Conservation (phyloP, 2,888 invertebrate species). For the Tenthredo distinguenda region DNA sequence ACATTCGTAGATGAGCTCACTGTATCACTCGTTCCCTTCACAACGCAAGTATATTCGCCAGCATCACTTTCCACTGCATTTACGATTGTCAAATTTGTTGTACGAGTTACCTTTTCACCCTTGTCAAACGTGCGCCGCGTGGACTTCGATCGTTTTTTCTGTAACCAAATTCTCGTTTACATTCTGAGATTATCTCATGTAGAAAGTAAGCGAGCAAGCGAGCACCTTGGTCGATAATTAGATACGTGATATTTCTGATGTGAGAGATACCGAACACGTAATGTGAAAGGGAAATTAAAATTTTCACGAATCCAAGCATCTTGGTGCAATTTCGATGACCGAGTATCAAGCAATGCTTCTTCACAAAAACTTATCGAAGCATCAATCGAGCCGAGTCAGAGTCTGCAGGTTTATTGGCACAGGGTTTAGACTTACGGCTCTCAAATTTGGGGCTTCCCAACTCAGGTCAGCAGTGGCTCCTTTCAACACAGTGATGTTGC, state of each 20-base stretch:
- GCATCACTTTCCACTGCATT: background rate
- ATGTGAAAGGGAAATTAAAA: background rate
- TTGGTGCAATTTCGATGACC: background rate
- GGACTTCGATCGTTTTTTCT: background rate
- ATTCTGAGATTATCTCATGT: background rate
- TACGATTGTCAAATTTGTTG: background rate
- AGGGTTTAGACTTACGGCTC: background rate
- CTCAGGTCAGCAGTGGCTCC: background rate
- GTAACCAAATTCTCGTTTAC: background rate
- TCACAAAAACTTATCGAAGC: background rate
- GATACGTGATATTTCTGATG: background rate
- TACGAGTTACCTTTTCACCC: background rate
- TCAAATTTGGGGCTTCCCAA: slow-evolving; percentile 63
- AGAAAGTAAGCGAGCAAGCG: background rate
- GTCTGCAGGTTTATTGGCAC: background rate
- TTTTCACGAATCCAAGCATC: background rate
- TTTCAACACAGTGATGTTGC: slow-evolving; percentile 60
- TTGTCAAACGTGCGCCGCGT: fast-evolving
- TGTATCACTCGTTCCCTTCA: background rate
- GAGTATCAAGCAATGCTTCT: background rate
- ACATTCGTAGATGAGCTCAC: background rate
- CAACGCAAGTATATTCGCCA: slow-evolving; percentile 1
- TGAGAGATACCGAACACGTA: background rate
- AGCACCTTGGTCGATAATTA: background rate
- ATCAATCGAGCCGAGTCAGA: background rate